These are phyloP conservation scores for Trissonchulus latispiculum DNA, from an alignment of 2,888 invertebrate species.

Conservation along the genomic window DNA sequence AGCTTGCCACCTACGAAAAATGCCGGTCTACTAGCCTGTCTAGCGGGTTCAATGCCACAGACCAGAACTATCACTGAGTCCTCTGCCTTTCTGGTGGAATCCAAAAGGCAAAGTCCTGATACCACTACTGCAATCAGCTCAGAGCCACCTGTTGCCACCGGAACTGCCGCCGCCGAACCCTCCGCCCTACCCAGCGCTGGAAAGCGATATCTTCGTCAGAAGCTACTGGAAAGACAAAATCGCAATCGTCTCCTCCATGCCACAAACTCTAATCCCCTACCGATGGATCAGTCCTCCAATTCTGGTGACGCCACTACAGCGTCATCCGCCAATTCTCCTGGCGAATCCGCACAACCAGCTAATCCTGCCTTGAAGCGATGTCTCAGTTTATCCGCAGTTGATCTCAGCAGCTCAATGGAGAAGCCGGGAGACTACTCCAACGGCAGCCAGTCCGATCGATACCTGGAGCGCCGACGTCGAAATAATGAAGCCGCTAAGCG, in stretches of 20 bases:
- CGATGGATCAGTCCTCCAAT: not conserved
- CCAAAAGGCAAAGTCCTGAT: not conserved
- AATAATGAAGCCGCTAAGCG: conserved; percentile 50
- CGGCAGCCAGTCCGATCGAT: conserved; percentile 29
- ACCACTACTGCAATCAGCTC: not conserved
- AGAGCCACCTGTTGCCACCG: not conserved
- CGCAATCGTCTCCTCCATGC: not conserved
- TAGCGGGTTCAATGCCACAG: too few relatives aligned
- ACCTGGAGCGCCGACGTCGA: conserved; percentile 46
- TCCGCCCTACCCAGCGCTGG: not conserved
- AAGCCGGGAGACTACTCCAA: too few relatives aligned
- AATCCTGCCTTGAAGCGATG: not conserved
- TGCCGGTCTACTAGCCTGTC: not conserved
- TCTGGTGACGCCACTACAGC: not conserved
- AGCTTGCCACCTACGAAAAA: not conserved
- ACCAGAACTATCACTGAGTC: too few relatives aligned
- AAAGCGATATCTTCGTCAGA: conserved; percentile 21
- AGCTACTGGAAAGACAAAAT: conserved; percentile 22
- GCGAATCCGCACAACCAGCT: too few relatives aligned
- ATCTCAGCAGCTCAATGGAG: not conserved
- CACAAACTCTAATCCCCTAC: not conserved
- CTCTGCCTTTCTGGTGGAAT: too few relatives aligned
- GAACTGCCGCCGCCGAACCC: not conserved
- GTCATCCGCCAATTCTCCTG: not conserved
- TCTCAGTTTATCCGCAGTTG: not conserved